Percentiles rank a stretch among this genome's conserved stretches.
Evolutionary conservation across 2,113 vertebrate genomes (phyloP).

Genomic region (Pseudopipra pipra): DNA sequence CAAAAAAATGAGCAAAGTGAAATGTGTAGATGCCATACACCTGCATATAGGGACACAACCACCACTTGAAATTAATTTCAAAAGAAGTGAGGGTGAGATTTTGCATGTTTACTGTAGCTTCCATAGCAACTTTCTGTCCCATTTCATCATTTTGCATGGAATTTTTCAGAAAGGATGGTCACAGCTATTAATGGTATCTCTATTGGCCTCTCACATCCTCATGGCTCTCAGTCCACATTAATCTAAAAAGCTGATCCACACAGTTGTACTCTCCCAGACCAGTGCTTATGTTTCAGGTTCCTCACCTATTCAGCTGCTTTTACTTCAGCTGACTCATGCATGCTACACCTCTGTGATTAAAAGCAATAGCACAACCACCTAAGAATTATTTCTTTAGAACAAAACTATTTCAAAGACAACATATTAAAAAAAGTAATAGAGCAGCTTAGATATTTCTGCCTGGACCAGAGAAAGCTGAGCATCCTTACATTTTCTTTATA

Average conservation of each 20-base stretch:
- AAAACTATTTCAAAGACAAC: neutral
- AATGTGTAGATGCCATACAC: neutral
- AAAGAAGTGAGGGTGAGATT: neutral
- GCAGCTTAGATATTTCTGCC: neutral
- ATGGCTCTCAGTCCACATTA: fast-evolving
- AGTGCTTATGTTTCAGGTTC: neutral
- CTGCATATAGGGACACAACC: fast-evolving
- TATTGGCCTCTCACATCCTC: neutral
- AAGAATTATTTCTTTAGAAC: neutral
- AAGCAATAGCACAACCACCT: neutral
- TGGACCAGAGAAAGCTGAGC: neutral
- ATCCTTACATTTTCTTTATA: neutral
- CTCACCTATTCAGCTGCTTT: neutral
- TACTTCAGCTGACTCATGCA: neutral
- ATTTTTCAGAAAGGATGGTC: neutral
- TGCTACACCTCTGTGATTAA: neutral
- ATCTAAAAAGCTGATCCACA: neutral
- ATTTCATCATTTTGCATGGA: fast-evolving
- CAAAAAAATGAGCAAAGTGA: neutral
- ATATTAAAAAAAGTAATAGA: neutral
- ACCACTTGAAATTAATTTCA: neutral
- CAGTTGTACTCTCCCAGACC: neutral
- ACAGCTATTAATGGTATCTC: neutral
- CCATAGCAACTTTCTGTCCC: neutral
- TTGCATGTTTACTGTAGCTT: neutral